Evolutionary conservation across 2,888 invertebrate species (phyloP).

Genomic region (Phorcus lineatus): DNA sequence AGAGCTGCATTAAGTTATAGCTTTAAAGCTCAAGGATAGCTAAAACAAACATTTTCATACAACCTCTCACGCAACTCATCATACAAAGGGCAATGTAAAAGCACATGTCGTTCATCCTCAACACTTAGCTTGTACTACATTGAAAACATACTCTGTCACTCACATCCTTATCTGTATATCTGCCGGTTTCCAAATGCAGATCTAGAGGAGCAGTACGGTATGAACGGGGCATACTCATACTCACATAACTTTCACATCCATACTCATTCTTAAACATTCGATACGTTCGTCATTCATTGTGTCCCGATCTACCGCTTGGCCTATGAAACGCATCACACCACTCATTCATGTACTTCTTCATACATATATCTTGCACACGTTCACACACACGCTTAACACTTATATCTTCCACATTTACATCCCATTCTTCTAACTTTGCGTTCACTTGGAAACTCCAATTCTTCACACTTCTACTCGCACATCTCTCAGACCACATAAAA

Average conservation of each 20-base stretch:
- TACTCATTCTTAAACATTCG: not conserved
- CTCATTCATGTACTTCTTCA: not conserved
- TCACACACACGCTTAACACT: not conserved
- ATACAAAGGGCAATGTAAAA: too few species aligned
- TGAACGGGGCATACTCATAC: not conserved
- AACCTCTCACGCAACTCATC: too few species aligned
- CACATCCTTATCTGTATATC: not conserved
- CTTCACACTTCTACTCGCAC: not conserved
- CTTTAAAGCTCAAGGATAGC: too few species aligned
- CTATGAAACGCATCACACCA: not conserved
- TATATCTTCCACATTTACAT: slow-evolving; percentile 10
- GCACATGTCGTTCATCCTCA: not conserved
- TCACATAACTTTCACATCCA: not conserved
- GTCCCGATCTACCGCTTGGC: not conserved
- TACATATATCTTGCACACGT: not conserved
- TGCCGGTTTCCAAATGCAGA: not conserved
- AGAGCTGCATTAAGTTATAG: too few species aligned
- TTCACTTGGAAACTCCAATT: not conserved
- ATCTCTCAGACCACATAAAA: not conserved
- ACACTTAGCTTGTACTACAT: not conserved
- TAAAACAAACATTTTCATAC: too few species aligned
- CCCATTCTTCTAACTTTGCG: not conserved
- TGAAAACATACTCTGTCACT: not conserved
- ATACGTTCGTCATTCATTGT: not conserved
- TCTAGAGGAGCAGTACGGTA: not conserved